Evolutionary conservation across 2,797 vertebrate species (phyloP), one percentile per base, ranked within the genome.

Genomic region (Takifugu rubripes): DNA sequence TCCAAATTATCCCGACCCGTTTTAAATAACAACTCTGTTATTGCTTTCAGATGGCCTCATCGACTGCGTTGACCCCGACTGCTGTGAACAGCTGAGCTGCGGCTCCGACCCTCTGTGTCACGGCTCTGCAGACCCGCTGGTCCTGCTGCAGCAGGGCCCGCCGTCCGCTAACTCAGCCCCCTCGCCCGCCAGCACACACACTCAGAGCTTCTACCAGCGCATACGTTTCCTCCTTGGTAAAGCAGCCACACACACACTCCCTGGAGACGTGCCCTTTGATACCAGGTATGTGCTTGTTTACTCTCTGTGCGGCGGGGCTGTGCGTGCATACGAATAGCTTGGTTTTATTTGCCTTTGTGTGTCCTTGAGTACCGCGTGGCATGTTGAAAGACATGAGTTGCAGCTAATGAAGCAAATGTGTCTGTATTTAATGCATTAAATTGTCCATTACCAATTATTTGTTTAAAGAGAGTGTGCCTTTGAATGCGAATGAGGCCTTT

Each of bases 61-160:
- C 24, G 96, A 97, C 91, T 98, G 96, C 1, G 91, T 96, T 12
- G 96, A 98, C 74, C 96, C 96, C 0, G 95, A 98, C 66, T 98
- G 96, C 49, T 98, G 96, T 66, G 94, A 95, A 77, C 94, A 96
- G 84, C 88, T 92, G 85, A 95, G 92, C 68, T 98, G 96, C 47
- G 93, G 89, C 2, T 85, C 91, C 0, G 95, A 93, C 74, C 91
- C 95, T 27, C 91, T 97, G 72, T 98, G 96, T 68, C 95, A 97
- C 59, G 95, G 95, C 52, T 96, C 96, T 0, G 93, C 95, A 50
- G 94, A 98, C 84, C 96, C 96, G 36, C 83, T 96, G 59, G 93
- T 95, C 76, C 91, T 97, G 59, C 87, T 98, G 74, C 94, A 95
- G 82, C 94, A 94, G 59, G 88, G 62, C 89, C 16, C 88, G 81